Base-by-base conservation (phyloP, 2,113 vertebrate genomes). In the Fulmarus glacialis region DNA sequence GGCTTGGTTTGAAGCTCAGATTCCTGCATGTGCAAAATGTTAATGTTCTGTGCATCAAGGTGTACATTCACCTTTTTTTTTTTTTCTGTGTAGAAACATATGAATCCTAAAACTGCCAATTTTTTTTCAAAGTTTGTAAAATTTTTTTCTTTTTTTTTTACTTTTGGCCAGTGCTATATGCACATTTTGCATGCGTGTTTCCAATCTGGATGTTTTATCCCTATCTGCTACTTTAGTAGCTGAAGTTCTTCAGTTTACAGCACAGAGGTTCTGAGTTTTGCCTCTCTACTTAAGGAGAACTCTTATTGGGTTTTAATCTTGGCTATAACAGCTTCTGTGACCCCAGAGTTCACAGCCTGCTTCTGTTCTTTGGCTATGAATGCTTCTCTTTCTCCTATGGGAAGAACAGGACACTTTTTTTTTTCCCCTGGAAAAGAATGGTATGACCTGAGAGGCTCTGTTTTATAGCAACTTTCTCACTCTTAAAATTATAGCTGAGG, bases 1-100 rank as follows among this genome's bases (percentile, higher is more conserved):
- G 87, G 32, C 83, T 85, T 90, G 70, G 30, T 90, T 91, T 90
- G 56, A 92, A 87, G 40, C 80, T 96, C 60, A 59, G 12, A 79
- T 82, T 87, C n/a, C 75, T 93, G 56, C 80, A 82, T 75, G 60
- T 79, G 73, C 43, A 82, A 96, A 97, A 85, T 87, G 36, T 14
- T 95, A 78, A 96, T 84, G 29, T 53, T 83, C 60, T 42, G 19
- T 60, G 53, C 48, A 87, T 60, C 66, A 50, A 85, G 70, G 73
- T 62, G 48, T 82, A 22, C 9, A 1, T 48, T 63, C 17, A 45
- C 45, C 11, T 15, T 34, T 14, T 27, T 34, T 8, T 14, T 68
- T 40, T 79, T 9, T 15, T 9, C 23, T 67, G 2, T 56, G 18
- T 43, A 55, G 52, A 66, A 89, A 74, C 19, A 16, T 14, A 23